A percentile compares a stretch with the other conserved stretches of the same genome.
These are phyloP conservation scores for Clavelina lepadiformis DNA, from an alignment of 23 tunicate genomes.

Conservation along the genomic window DNA sequence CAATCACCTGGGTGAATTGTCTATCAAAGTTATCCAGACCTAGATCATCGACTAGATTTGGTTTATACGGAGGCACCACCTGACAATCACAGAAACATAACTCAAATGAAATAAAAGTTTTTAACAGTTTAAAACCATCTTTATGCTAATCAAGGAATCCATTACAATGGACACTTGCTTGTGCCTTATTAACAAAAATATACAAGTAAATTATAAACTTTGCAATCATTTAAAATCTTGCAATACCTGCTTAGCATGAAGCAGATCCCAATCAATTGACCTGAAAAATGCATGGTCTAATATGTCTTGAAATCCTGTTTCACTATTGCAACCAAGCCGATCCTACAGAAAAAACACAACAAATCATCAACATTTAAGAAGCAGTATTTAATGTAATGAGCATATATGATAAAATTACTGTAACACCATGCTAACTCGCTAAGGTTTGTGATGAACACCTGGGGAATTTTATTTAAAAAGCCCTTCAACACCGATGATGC, in stretches of 20 bases:
- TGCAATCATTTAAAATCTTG: neutral
- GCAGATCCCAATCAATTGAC: conserved; percentile 77
- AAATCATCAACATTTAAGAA: neutral
- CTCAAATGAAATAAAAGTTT: neutral
- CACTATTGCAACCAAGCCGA: conserved; percentile 86
- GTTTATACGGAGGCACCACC: conserved; percentile 93
- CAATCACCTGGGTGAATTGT: conserved; percentile 85
- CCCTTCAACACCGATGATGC: conserved; percentile 94
- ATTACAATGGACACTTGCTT: neutral
- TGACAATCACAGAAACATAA: conserved; percentile 6
- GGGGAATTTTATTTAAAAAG: conserved; percentile 84
- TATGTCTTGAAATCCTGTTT: conserved; percentile 91
- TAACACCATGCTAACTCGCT: neutral
- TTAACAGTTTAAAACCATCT: neutral
- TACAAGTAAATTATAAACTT: neutral
- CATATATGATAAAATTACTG: too few relatives aligned
- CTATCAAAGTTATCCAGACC: conserved; percentile 98
- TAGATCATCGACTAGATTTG: conserved; percentile 78
- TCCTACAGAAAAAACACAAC: conserved; percentile 26
- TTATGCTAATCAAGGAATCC: neutral
- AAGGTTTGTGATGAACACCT: conserved; percentile 27
- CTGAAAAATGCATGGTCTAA: conserved; percentile 78
- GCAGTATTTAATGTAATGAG: too few relatives aligned
- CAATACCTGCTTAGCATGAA: conserved; percentile 63
- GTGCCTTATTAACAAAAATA: neutral